Conservation (phyloP, 2,797 vertebrate genomes). For the Heterohyrax brucei region DNA sequence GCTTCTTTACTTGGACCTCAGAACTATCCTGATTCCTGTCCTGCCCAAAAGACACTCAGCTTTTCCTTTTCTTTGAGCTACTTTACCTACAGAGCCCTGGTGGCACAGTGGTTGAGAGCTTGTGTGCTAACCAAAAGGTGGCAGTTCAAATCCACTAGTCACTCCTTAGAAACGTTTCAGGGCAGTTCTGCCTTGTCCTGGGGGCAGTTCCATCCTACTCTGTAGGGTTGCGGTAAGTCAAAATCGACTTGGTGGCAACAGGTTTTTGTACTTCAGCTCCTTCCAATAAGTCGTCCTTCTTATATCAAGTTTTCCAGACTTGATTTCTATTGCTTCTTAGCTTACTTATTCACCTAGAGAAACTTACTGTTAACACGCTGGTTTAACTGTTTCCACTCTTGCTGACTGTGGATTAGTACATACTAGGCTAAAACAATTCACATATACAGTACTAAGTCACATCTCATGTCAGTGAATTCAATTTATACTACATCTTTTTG, state of each 20-base stretch:
- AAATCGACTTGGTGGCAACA: no score
- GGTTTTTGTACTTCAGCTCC: not conserved
- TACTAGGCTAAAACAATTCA: constrained; percentile 16
- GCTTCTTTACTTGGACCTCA: not conserved
- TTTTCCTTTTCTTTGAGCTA: constrained; percentile 37
- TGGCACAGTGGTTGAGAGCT: no score
- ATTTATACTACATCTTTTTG: not conserved
- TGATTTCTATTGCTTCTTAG: constrained; percentile 14
- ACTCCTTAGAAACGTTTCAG: no score
- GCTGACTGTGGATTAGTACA: not conserved
- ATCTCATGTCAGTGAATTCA: not conserved
- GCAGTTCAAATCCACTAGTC: no score
- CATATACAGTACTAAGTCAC: not conserved
- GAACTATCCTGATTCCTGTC: not conserved
- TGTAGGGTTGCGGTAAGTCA: no score
- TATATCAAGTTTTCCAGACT: not conserved
- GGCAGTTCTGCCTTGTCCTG: no score
- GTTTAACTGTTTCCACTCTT: constrained; percentile 7
- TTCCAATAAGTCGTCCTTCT: constrained; percentile 33
- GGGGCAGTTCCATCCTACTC: no score
- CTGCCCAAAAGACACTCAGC: not conserved
- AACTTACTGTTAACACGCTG: not conserved
- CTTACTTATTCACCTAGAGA: not conserved
- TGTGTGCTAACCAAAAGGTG: no score
- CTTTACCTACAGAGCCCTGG: not conserved